Base-by-base conservation (phyloP, 2,797 vertebrate species). In the Cossypha niveicapilla region DNA sequence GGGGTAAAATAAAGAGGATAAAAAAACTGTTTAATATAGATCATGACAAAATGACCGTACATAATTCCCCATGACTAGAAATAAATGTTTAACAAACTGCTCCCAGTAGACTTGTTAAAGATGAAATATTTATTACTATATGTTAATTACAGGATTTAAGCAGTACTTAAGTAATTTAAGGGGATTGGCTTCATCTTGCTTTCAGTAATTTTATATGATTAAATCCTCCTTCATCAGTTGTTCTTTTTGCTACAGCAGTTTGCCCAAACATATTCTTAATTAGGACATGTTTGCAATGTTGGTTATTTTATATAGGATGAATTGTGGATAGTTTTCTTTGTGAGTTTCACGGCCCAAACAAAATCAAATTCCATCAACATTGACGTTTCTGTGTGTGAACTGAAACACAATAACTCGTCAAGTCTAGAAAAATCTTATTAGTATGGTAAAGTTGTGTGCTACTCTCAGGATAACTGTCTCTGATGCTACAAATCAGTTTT, bases 81-180 rank as follows among this genome's bases (percentile, higher is more conserved):
- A 92, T 75, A 93, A 90, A 79, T 74, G 88, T 77, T 93, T 92
- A 91, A 82, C 86, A 88, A 94, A 94, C 77, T 90, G 83, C 67
- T 96, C 88, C 93, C 88, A 74, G 22, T 19, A 77, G 93, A 45
- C 93, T 94, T 91, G 68, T 94, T 93, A 85, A 93, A 83, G 61
- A 89, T 94, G 57, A 93, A 94, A 88, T 96, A 92, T 94, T 96
- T 94, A 94, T 90, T 87, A 74, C 67, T 94, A 61, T 95, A 93
- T 79, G 78, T 92, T 94, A 93, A 95, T 95, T 93, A 79, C 37
- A 79, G 53, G 10, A 62, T 85, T 94, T 87, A 92, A 92, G 65
- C 53, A 90, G 72, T 85, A 54, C 74, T 95, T 89, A 81, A 88
- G 75, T 77, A 80, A 87, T 65, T 84, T 94, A 84, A 93, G 45